Conservation (phyloP, 2,888 invertebrate species). For the Leistus spinibarbis region DNA sequence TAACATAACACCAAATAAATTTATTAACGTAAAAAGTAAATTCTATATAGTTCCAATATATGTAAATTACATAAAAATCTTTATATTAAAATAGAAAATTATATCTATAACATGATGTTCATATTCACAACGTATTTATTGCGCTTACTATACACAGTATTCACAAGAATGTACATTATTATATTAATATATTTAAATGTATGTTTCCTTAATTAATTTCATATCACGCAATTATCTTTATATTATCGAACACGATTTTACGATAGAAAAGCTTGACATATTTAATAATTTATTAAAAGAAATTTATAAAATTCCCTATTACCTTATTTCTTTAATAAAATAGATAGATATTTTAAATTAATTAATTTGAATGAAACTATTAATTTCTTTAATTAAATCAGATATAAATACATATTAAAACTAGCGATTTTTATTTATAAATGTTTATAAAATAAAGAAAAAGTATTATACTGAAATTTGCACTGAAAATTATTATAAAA, state of each 20-base stretch:
- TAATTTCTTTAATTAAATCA: slow-evolving; percentile 14
- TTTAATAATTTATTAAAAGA: background rate
- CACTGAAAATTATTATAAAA: slow-evolving; percentile 39
- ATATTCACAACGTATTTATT: slow-evolving; percentile 35
- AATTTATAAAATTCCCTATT: background rate
- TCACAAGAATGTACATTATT: slow-evolving; percentile 28
- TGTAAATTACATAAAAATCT: slow-evolving; percentile 13
- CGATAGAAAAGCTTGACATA: background rate
- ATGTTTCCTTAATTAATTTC: background rate
- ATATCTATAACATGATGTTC: slow-evolving; percentile 22
- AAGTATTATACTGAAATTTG: slow-evolving; percentile 36
- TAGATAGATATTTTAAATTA: slow-evolving; percentile 9
- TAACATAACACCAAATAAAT: too few relatives aligned
- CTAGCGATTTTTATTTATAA: slow-evolving; percentile 27
- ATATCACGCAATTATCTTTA: background rate
- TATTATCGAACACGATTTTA: background rate
- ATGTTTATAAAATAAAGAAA: slow-evolving; percentile 21
- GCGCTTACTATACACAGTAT: slow-evolving; percentile 28
- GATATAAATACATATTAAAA: slow-evolving; percentile 24
- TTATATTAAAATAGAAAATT: slow-evolving; percentile 37
- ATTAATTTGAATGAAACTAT: slow-evolving; percentile 12
- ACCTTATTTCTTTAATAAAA: slow-evolving; percentile 22
- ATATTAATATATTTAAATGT: background rate
- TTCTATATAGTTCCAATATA: background rate
- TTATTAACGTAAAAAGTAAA: too few relatives aligned